Base-by-base conservation (phyloP, 2,888 invertebrate species). In the Tetranychus piercei region DNA sequence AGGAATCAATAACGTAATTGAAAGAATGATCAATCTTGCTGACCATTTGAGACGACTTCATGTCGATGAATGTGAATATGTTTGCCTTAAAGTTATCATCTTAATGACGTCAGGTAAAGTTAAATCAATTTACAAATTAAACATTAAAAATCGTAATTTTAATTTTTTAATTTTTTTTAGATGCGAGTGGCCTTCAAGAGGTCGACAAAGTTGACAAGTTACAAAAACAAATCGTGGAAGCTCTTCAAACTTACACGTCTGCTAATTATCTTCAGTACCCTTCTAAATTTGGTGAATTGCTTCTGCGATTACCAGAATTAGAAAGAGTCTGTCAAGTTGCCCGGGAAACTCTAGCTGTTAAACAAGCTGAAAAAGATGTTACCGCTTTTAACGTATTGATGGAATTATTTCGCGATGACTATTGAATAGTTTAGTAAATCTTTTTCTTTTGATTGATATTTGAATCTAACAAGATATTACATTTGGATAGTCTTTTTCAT, bases 51-150 rank as follows among this genome's bases (percentile, higher is more conserved):
- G 94, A 79, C 85, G 94, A 79, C 85, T 96, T 78, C 87, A 91
- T 79, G 91, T 96, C 65, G 95, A 96, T 84, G 88, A 92, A 80
- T 94, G 94, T 83, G 96, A 96, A 85, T 96, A 94, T 83, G 94
- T 94, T 79, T 94, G 94, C 79, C 89, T 96, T 87, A 96, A 96
- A 85, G 93, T 93, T 79, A 91, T 94, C 80, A 89, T 94, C 77
- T 87, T 94, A 74, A 87, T 94, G 80, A 91, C 92, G 79, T 93
- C 94, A 82, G 92, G 94, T 94, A 84, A 82, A n/a, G 20, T 34
- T 23, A 5, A n/a, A 20, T 67, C 11, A 66, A 65, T 64, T 45
- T n/a, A n/a, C n/a, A 4, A 34, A 55, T 55, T 0, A 1, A 55
- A 15, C 2, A 15, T 55, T 7, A 71, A 64, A 22, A 77, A 69